A percentile compares a stretch with the other conserved stretches of the same genome.
Conservation (phyloP, 2,797 vertebrate genomes). For the Ceyx erithaca region DNA sequence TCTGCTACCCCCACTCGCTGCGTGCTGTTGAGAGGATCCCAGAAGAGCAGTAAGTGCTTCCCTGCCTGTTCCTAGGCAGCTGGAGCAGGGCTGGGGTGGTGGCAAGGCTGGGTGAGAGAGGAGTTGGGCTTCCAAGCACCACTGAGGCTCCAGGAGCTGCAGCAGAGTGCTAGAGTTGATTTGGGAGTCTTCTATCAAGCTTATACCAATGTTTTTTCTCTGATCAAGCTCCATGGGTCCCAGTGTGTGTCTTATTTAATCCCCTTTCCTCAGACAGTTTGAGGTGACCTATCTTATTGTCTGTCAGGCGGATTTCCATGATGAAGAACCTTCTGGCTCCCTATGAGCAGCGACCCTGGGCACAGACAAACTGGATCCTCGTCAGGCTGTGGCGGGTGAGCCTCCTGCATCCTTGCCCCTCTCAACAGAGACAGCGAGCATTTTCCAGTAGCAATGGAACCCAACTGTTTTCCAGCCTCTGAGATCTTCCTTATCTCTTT, state of each 20-base stretch:
- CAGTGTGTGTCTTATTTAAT: not conserved
- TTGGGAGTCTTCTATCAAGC: not conserved
- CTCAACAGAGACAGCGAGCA: not conserved
- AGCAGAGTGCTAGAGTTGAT: not conserved
- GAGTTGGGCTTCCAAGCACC: not conserved
- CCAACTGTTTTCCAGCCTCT: not conserved
- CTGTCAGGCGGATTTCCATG: constrained; percentile 90
- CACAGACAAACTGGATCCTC: constrained; percentile 98
- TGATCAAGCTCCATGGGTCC: not conserved
- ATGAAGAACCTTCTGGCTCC: constrained; percentile 96
- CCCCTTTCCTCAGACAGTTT: not conserved
- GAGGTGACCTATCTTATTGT: not conserved
- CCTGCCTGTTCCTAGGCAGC: not conserved
- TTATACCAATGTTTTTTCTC: not conserved
- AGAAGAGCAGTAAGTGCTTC: constrained; percentile 92
- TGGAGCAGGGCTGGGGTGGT: not conserved
- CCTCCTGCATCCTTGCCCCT: not conserved
- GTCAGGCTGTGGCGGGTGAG: constrained; percentile 96
- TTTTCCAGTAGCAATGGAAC: not conserved
- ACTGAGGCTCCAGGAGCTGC: not conserved
- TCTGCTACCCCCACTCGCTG: constrained; percentile 97
- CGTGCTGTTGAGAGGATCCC: constrained; percentile 94
- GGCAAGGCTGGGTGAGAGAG: not conserved
- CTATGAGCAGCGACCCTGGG: constrained; percentile 97
- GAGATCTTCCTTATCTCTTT: not conserved